Conservation (phyloP, 2,797 vertebrate species). For the Poecile montanus region DNA sequence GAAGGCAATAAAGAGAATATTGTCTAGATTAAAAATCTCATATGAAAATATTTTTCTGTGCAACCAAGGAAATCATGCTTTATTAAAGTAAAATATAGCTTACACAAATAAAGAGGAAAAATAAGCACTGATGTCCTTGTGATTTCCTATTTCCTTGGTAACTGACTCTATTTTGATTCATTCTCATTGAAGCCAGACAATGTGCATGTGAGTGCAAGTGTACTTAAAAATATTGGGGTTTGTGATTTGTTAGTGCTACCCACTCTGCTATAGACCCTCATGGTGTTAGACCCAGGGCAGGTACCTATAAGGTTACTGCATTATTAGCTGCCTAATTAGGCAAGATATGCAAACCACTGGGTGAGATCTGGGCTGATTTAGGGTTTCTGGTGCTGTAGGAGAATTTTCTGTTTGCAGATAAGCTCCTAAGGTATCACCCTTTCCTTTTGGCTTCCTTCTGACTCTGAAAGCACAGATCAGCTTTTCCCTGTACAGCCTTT, state of each 20-base stretch:
- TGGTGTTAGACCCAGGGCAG: background rate
- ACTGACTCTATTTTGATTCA: conserved; percentile 8
- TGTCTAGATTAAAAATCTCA: conserved; percentile 41
- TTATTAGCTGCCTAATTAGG: background rate
- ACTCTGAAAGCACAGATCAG: background rate
- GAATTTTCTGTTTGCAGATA: background rate
- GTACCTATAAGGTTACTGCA: background rate
- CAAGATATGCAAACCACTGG: background rate
- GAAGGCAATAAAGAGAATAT: conserved; percentile 45
- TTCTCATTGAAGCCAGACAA: background rate
- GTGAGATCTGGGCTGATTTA: background rate
- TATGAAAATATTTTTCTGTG: conserved; percentile 37
- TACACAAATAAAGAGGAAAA: background rate
- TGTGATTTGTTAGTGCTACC: background rate
- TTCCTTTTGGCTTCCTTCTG: background rate
- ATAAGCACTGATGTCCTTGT: background rate
- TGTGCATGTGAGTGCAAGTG: background rate
- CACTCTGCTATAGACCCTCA: background rate
- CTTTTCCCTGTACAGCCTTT: background rate
- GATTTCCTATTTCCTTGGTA: conserved; percentile 16
- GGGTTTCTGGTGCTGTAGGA: background rate
- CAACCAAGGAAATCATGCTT: conserved; percentile 17
- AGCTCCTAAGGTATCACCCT: background rate
- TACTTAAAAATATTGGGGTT: background rate
- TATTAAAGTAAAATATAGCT: conserved; percentile 36